A percentile compares a stretch with the other conserved stretches of the same genome.
Evolutionary conservation across 2,113 vertebrate genomes (phyloP).

Genomic region (Aldabrachelys gigantea): DNA sequence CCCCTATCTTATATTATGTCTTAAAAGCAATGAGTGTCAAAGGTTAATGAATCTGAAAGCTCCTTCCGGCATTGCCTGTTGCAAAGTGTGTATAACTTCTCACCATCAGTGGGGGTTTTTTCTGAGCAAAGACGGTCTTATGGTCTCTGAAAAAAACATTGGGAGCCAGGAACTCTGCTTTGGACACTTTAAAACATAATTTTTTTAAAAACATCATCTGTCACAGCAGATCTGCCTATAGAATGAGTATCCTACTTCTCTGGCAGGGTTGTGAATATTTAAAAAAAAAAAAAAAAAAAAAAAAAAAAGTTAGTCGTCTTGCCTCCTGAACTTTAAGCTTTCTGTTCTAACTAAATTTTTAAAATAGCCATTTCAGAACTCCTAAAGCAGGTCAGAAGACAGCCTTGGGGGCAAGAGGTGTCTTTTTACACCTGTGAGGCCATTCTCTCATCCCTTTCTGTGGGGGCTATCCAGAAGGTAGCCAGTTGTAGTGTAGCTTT

Average conservation of each 20-base stretch:
- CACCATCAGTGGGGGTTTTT: neutral
- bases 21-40: neutral
- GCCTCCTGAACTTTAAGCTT: neutral
- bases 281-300: neutral
- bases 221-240: neutral
- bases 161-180: neutral
- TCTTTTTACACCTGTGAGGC: neutral
- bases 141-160: neutral
- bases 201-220: neutral
- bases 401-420: neutral
- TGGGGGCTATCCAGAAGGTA: neutral
- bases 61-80: slow-evolving; percentile 18
- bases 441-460: neutral
- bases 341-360: neutral
- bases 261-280: neutral
- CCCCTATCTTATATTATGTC: neutral
- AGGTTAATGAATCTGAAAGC: neutral
- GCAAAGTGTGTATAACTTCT: neutral
- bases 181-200: too few relatives aligned
- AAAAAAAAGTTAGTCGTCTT: neutral
- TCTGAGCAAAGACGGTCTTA: neutral
- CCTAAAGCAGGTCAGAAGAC: neutral
- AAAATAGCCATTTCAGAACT: neutral
- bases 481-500: neutral
- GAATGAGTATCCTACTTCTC: neutral